Evolutionary conservation across 2,888 invertebrate species (phyloP).

Genomic region (Dioctria rufipes): DNA sequence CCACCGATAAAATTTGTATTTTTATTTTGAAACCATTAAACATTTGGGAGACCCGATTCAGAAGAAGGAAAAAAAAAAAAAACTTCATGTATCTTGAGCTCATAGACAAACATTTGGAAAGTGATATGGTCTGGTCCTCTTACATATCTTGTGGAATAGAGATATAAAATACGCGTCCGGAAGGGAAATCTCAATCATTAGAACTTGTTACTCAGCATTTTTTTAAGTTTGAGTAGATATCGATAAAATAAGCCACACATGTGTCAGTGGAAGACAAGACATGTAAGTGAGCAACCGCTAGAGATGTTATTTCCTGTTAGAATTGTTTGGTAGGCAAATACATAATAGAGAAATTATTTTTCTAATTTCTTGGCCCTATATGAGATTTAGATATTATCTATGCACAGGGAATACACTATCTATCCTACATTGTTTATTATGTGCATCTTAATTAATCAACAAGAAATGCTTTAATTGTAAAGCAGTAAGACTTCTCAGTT

Average conservation of each 20-base stretch:
- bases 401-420: too few relatives aligned
- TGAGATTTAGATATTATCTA: too few relatives aligned
- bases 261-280: not conserved
- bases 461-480: too few relatives aligned
- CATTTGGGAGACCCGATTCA: slow-evolving; percentile 6
- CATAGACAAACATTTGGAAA: slow-evolving; percentile 42
- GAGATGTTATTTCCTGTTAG: slow-evolving; percentile 25
- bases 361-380: too few relatives aligned
- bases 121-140: slow-evolving; percentile 24
- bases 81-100: not conserved
- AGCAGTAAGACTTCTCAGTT: too few relatives aligned
- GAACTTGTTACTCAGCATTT: slow-evolving; percentile 41
- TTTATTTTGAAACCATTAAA: slow-evolving; percentile 10
- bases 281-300: slow-evolving; percentile 22
- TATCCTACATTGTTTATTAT: not conserved
- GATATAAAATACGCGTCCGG: slow-evolving; percentile 3
- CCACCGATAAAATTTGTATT: slow-evolving; percentile 18
- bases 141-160: not conserved
- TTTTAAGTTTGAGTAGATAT: slow-evolving; percentile 19
- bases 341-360: too few relatives aligned
- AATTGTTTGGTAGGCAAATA: not conserved
- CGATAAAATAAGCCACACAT: slow-evolving; percentile 11
- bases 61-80: not conserved
- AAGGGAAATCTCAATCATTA: slow-evolving; percentile 39
- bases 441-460: not conserved